Conservation (phyloP, 1,140 invertebrate species). For the Drosophila funebris region DNA sequence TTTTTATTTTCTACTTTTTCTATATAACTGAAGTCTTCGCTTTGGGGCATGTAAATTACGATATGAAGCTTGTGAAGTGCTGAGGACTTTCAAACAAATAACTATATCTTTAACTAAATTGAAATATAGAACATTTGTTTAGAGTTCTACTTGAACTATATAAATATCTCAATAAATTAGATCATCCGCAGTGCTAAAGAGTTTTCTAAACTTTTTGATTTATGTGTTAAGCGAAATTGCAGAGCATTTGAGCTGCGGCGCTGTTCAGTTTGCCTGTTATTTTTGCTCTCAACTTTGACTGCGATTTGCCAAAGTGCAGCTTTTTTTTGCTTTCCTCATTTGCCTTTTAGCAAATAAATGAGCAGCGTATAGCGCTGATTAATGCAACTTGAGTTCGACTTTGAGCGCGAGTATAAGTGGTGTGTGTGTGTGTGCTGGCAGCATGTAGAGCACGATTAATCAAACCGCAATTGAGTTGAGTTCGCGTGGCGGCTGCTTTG, state of each 20-base stretch:
- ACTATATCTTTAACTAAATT: too few species aligned
- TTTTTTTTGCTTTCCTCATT: constrained; percentile 47
- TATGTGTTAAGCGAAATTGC: not conserved
- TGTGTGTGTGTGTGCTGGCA: constrained; percentile 16
- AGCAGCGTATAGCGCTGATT: constrained; percentile 75
- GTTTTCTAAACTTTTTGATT: not conserved
- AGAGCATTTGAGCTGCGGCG: not conserved
- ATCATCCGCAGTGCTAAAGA: too few species aligned
- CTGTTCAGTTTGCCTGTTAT: constrained; percentile 24
- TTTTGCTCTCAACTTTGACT: constrained; percentile 64
- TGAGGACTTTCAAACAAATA: too few species aligned
- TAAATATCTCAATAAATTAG: too few species aligned
- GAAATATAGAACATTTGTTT: too few species aligned
- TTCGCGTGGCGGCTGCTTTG: constrained; percentile 20
- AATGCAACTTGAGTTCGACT: constrained; percentile 65
- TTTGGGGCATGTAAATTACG: too few species aligned
- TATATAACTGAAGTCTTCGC: not conserved
- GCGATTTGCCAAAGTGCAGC: constrained; percentile 69
- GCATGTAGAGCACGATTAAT: constrained; percentile 68
- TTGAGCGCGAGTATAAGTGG: not conserved
- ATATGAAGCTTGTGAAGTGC: too few species aligned
- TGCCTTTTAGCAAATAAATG: constrained; percentile 77
- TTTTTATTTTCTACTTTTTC: too few species aligned
- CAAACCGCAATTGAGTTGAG: constrained; percentile 69
- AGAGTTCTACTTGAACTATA: too few species aligned